A percentile compares a stretch with the other conserved stretches of the same genome.
Evolutionary conservation across 2,888 invertebrate species (phyloP).

Genomic region (Ceramica pisi): DNA sequence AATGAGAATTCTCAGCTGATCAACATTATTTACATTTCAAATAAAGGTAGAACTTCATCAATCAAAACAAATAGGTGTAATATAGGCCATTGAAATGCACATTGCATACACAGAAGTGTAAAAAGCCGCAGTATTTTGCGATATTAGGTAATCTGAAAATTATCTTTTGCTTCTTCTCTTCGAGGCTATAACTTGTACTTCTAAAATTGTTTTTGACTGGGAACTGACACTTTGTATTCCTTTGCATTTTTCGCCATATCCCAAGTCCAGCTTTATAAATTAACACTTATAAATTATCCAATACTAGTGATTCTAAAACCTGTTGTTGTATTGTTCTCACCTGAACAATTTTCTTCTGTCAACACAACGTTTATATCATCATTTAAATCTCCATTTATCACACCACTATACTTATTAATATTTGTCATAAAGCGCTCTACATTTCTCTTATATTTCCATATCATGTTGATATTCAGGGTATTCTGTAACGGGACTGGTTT

Average conservation of each 20-base stretch:
- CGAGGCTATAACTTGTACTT: too few species aligned
- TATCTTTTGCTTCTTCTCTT: too few species aligned
- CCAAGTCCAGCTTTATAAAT: too few species aligned
- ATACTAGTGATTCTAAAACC: too few species aligned
- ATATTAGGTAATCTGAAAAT: too few species aligned
- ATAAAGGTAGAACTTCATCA: background rate
- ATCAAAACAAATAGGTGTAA: background rate
- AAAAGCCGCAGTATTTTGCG: background rate
- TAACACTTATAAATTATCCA: too few species aligned
- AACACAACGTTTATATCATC: background rate
- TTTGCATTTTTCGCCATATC: too few species aligned
- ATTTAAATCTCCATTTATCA: too few species aligned
- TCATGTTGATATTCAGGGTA: conserved; percentile 48
- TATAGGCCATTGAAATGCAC: background rate
- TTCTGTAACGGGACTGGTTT: conserved; percentile 63
- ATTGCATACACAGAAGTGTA: background rate
- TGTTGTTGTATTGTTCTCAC: too few species aligned
- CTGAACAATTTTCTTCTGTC: too few species aligned
- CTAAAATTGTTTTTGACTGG: too few species aligned
- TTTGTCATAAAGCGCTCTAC: conserved; percentile 10
- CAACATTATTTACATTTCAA: background rate
- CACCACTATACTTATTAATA: background rate
- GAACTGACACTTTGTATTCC: too few species aligned
- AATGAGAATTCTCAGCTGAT: conserved; percentile 6
- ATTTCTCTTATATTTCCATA: conserved; percentile 40